A percentile compares a stretch with the other conserved stretches of the same genome.
These are phyloP conservation scores for Taxidea taxus DNA, from an alignment of 2,113 vertebrate genomes.

Conservation along the genomic window DNA sequence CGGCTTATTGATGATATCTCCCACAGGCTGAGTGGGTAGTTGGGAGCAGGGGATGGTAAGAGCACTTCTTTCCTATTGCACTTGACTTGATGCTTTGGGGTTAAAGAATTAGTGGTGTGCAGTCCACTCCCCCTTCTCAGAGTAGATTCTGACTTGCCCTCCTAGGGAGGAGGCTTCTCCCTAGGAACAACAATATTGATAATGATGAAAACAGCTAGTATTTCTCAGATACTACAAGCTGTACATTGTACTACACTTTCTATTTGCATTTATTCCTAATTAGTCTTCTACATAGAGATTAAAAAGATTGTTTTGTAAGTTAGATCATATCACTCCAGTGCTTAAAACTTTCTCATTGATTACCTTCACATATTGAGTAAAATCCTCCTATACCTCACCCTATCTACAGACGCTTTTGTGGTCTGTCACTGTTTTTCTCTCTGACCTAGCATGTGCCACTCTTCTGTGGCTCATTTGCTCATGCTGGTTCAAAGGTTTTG, in stretches of 20 bases:
- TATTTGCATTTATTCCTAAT: background rate
- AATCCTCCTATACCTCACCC: background rate
- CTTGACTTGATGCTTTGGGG: background rate
- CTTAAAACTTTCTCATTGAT: background rate
- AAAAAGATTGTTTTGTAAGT: background rate
- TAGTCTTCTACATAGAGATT: background rate
- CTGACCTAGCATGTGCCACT: background rate
- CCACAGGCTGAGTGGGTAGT: background rate
- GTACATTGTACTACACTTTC: background rate
- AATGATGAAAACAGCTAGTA: background rate
- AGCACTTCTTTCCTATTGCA: background rate
- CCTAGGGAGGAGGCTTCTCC: background rate
- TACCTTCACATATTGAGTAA: background rate
- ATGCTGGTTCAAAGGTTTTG: background rate
- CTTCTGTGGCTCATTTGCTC: background rate
- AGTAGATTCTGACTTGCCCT: background rate
- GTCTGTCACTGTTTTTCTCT: background rate
- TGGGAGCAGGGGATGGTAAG: accelerated
- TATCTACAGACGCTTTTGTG: accelerated
- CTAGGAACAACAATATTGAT: background rate
- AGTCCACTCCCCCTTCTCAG: background rate
- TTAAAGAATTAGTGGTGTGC: background rate
- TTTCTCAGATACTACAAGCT: background rate
- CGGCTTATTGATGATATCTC: background rate
- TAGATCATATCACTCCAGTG: background rate